Evolutionary conservation across 2,113 vertebrate species (phyloP).

Genomic region (Paramisgurnus dabryanus): DNA sequence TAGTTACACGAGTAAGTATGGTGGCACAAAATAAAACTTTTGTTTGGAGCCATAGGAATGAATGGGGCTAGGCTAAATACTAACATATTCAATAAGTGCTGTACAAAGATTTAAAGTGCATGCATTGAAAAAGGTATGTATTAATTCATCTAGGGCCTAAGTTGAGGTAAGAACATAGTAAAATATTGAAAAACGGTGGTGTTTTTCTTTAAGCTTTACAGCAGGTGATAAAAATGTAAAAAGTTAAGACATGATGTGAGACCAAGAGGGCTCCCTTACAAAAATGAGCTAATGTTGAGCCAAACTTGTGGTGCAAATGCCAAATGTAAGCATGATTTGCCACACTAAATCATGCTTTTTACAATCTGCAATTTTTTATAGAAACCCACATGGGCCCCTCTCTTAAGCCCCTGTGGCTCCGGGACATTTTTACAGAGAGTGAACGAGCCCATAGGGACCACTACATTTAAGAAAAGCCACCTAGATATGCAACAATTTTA

Average conservation of each 20-base stretch:
- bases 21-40: no score
- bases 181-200: no score
- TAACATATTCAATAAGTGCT: no score
- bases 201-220: neutral
- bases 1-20: no score
- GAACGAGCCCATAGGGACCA: slow-evolving; percentile 18
- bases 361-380: slow-evolving; percentile 57
- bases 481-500: neutral
- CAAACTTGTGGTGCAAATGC: slow-evolving; percentile 62
- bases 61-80: no score
- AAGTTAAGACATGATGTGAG: slow-evolving; percentile 69
- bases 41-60: no score
- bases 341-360: slow-evolving; percentile 57
- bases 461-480: slow-evolving; percentile 16
- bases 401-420: slow-evolving; percentile 37
- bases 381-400: slow-evolving; percentile 35
- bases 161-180: no score
- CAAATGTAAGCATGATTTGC: slow-evolving; percentile 53
- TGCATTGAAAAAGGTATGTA: no score
- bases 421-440: slow-evolving; percentile 34
- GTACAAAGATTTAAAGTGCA: no score
- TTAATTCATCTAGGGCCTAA: no score
- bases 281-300: slow-evolving; percentile 50
- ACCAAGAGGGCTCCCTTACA: slow-evolving; percentile 59
- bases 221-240: slow-evolving; percentile 48